Evolutionary conservation across 1,140 invertebrate species (phyloP).

Genomic region (Triops longicaudatus): DNA sequence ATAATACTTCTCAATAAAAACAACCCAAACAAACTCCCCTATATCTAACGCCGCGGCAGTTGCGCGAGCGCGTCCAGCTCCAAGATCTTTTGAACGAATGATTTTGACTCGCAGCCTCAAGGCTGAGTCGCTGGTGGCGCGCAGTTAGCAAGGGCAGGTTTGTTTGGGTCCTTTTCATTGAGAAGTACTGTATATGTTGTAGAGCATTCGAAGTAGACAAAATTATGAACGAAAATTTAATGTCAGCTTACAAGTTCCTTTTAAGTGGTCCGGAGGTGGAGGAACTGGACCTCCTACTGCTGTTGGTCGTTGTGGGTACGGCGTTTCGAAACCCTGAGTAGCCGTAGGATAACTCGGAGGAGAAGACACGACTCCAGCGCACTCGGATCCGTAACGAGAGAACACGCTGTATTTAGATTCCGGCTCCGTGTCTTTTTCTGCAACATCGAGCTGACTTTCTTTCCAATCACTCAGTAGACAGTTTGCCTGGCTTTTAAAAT

Average conservation of each 20-base stretch:
- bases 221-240: neutral
- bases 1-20: too few relatives aligned
- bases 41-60: too few relatives aligned
- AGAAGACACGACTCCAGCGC: neutral
- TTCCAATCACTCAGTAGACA: slow-evolving; percentile 60
- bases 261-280: neutral
- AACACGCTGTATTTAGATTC: neutral
- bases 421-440: neutral
- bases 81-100: too few relatives aligned
- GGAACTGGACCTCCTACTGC: neutral
- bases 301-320: neutral
- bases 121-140: too few relatives aligned
- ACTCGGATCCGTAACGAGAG: slow-evolving; percentile 16
- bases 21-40: too few relatives aligned
- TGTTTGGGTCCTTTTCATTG: too few relatives aligned
- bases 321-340: neutral
- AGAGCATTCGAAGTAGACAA: too few relatives aligned
- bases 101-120: too few relatives aligned
- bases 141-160: too few relatives aligned
- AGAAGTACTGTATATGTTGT: too few relatives aligned
- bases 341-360: neutral
- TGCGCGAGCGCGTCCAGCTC: too few relatives aligned
- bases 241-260: neutral
- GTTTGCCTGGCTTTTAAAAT: slow-evolving; percentile 38
- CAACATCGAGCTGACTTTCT: slow-evolving; percentile 50